These are phyloP conservation scores for Cardiocondyla obscurior DNA, from an alignment of 1,140 invertebrate genomes.

Conservation along the genomic window DNA sequence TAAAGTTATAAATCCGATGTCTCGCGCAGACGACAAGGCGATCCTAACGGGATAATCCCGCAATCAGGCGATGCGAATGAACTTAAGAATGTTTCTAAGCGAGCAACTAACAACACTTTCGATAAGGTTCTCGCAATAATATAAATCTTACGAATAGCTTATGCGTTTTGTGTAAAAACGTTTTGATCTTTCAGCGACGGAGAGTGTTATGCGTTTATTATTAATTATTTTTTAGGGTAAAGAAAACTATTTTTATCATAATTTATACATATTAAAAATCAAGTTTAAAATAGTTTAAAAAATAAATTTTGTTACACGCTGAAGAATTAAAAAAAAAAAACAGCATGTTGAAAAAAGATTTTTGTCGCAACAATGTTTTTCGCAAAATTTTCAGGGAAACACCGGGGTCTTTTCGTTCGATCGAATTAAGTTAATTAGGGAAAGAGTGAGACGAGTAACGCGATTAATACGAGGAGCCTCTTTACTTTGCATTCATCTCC, in stretches of 20 bases:
- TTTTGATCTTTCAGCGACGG: not conserved
- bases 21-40: constrained; percentile 34
- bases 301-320: not conserved
- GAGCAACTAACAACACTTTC: not conserved
- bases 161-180: no score
- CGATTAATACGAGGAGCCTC: constrained; percentile 20
- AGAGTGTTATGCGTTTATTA: no score
- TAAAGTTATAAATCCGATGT: constrained; percentile 67
- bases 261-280: not conserved
- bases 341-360: not conserved
- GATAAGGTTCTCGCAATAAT: not conserved
- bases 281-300: not conserved
- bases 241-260: not conserved
- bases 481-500: constrained; percentile 37
- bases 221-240: not conserved
- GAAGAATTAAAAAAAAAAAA: not conserved
- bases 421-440: constrained; percentile 60
- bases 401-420: constrained; percentile 8
- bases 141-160: constrained; percentile 10
- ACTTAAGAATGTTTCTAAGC: constrained; percentile 42
- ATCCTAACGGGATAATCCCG: constrained; percentile 57
- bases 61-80: constrained; percentile 59
- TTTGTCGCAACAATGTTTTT: not conserved
- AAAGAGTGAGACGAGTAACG: constrained; percentile 23
- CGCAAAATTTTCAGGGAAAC: not conserved